Conservation (phyloP, 1,140 invertebrate genomes). For the Glomeris maerens region DNA sequence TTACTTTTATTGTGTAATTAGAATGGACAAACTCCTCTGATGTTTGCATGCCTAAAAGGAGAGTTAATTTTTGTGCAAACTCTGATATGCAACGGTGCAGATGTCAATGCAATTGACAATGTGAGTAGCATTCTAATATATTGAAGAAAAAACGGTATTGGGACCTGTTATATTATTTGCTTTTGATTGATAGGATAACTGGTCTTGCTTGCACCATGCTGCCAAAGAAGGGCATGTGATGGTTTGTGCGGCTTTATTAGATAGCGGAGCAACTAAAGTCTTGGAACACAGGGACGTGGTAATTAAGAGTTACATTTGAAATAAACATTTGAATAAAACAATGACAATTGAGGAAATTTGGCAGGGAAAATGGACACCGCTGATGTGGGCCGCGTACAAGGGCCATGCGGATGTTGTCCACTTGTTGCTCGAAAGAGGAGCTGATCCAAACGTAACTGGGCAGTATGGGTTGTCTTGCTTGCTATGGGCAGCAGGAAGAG, state of each 20-base stretch:
- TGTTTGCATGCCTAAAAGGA: conserved; percentile 68
- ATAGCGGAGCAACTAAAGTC: conserved; percentile 61
- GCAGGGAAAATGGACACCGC: conserved; percentile 86
- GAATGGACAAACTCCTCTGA: conserved; percentile 83
- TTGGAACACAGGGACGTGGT: conserved; percentile 89
- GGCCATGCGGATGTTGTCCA: conserved; percentile 63
- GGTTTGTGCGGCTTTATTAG: conserved; percentile 65
- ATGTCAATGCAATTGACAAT: conserved; percentile 75
- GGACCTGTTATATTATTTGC: conserved; percentile 11
- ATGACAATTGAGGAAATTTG: conserved; percentile 9
- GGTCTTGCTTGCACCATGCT: conserved; percentile 79
- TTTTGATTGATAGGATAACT: conserved; percentile 54
- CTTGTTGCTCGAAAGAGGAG: conserved; percentile 68
- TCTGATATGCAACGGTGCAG: conserved; percentile 68
- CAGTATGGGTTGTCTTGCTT: conserved; percentile 80
- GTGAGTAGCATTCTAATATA: conserved; percentile 32
- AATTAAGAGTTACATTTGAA: conserved; percentile 15
- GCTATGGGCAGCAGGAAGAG: conserved; percentile 84
- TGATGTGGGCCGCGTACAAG: conserved; percentile 97
- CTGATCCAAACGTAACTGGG: conserved; percentile 88
- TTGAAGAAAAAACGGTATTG: conserved; percentile 1
- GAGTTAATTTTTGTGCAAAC: conserved; percentile 64
- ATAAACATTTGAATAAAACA: not conserved
- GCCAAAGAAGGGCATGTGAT: conserved; percentile 75
- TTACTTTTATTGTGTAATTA: conserved; percentile 29